Base-by-base conservation (phyloP, 2,888 invertebrate species). In the Himalopsyche japonica region DNA sequence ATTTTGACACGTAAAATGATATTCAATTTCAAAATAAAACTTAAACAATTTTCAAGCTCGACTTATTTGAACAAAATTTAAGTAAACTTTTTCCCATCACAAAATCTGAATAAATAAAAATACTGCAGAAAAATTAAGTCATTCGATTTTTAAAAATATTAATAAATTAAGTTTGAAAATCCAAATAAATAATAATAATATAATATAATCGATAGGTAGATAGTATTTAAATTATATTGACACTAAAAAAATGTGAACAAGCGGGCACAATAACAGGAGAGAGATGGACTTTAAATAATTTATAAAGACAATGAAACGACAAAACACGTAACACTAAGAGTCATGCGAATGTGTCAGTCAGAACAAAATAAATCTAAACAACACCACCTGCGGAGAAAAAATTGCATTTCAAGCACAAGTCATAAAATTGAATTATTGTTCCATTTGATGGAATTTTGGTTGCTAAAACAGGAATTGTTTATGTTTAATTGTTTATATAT, bases 31-130 rank as follows among this genome's bases (percentile, higher is more conserved):
- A 87, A 32, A 88, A 87, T 86, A 85, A 81, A 82, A 84, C 88
- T 88, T 88, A 87, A 87, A 78, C 86, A 88, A 15, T 15, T 43
- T 43, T 43, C 43, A 43, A 43, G 43, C 43, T 43, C 43, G 43
- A 43, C 15, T 43, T 43, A 3, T 15, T 43, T 15, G 15, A 43
- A 43, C 15, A 90, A 89, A 89, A 89, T 89, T 89, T 90, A 90
- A 87, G 87, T 89, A 89, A 43, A 89, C 88, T 89, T 90, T 89
- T 90, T 90, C 90, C 89, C 89, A 88, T 88, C 88, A 89, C 85
- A 76, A 84, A 84, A 77, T 32, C 70, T 49, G 82, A 80, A 86
- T 82, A 86, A 81, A 70, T 84, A 20, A 70, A 64, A 70, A 70
- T 27, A 27, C 70, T 43, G 43, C 30, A 27, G 70, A 70, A 70